Base-by-base conservation (phyloP, 2,797 vertebrate species). In the Lithobates pipiens region DNA sequence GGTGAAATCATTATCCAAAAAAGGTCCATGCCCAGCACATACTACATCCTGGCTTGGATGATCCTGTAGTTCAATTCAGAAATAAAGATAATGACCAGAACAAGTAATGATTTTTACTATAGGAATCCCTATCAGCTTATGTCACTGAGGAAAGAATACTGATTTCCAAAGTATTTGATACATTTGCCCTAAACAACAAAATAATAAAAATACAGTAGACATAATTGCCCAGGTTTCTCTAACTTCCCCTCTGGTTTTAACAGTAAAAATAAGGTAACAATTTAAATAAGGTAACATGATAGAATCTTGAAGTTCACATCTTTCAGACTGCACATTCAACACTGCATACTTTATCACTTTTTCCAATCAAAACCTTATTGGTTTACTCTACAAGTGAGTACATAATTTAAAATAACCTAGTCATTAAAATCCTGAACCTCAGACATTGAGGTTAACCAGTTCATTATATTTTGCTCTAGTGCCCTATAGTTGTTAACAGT, bases 401-500 rank as follows among this genome's bases (percentile, higher is more conserved):
- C 4, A 23, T 23, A 39, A 39, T 8, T 61, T 61, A 61, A 61
- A 61, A 61, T 23, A 23, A 7, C 54, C 54, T 7, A 23, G 50
- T 16, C 16, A 3, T 54, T 54, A 13, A 18, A 54, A 54, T 54
- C 5, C 50, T 54, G 16, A 54, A 18, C 50, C 13, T 54, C 11
- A 46, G 3, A 46, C 44, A 15, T 1, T 5, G 50, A 54, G 50
- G 15, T 54, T 13, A 54, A 54, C 1, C 50, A 54, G 50, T 61
- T 18, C 54, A 9, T 23, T 61, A 23, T 61, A 23, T 23, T 6
- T 50, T 3, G 16, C 13, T 18, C 50, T 54, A 54, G 61, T 84
- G 54, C 34, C 67, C 78, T 72, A 70, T 23, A 25, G 10, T 2
- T n/a, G 10, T 77, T 46, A 72, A 72, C 54, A 78, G 34, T 72